phyloP scores from a whole-genome alignment of 2,113 vertebrate species.

The Oxyruncus cristatus region DNA sequence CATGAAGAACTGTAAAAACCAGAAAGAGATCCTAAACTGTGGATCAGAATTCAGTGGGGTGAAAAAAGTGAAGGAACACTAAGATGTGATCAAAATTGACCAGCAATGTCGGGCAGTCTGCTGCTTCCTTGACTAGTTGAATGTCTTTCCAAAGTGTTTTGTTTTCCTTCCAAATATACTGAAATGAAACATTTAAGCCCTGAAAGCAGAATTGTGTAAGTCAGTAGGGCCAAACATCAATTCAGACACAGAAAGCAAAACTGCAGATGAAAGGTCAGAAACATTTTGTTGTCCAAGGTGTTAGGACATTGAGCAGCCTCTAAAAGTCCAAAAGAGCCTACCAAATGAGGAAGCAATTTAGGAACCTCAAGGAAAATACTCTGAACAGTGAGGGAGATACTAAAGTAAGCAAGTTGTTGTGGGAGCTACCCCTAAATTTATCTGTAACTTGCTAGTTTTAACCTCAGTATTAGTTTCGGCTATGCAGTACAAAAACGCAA shows the following conservation, averaged over 20 bases:
- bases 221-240: not conserved
- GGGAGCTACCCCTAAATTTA: not conserved
- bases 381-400: not conserved
- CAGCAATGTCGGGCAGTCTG: not conserved
- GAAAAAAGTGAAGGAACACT: not conserved
- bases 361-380: not conserved
- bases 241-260: not conserved
- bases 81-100: not conserved
- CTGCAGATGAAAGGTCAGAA: not conserved
- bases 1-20: not conserved
- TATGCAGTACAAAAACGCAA: not conserved
- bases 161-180: not conserved
- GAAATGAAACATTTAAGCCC: not conserved
- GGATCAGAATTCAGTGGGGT: not conserved
- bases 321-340: not conserved
- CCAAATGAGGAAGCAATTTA: not conserved
- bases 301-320: not conserved
- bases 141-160: not conserved
- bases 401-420: not conserved
- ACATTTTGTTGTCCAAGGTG: not conserved
- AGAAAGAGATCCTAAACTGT: not conserved
- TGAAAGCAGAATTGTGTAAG: not conserved
- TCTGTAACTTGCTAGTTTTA: not conserved
- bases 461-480: not conserved
- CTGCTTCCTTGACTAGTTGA: not conserved